These are phyloP conservation scores for Ursus arctos DNA, from an alignment of 2,113 vertebrate species.

Conservation along the genomic window DNA sequence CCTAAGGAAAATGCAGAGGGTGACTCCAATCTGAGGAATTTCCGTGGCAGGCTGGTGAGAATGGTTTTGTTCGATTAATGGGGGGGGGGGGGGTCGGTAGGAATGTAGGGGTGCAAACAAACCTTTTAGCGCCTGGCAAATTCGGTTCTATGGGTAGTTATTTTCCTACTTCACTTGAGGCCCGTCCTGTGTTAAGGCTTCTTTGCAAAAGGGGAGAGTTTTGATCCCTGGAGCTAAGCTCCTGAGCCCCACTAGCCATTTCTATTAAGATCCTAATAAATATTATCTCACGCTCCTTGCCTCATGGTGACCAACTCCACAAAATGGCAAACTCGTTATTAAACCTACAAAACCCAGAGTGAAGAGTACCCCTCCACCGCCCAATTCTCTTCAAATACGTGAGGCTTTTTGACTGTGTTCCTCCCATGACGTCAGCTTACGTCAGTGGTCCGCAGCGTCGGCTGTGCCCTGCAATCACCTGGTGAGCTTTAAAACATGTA, in stretches of 20 bases:
- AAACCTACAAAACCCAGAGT: slow-evolving; percentile 19
- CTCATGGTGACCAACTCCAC: background rate
- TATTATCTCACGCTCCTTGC: background rate
- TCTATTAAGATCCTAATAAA: slow-evolving; percentile 25
- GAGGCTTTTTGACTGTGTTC: background rate
- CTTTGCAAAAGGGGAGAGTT: slow-evolving; percentile 1
- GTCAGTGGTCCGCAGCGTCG: background rate
- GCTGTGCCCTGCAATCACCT: background rate
- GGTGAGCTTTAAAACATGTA: background rate
- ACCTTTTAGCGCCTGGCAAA: background rate
- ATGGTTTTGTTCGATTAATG: background rate
- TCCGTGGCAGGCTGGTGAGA: background rate
- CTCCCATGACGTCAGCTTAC: background rate
- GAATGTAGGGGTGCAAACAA: background rate
- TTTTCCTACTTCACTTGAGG: background rate
- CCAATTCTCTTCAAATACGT: slow-evolving; percentile 29
- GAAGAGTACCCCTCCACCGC: background rate
- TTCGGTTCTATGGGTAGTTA: background rate
- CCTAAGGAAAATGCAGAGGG: background rate
- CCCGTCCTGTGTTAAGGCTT: background rate
- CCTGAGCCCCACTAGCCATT: slow-evolving; percentile 13
- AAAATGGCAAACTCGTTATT: slow-evolving; percentile 31
- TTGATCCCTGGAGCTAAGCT: background rate
- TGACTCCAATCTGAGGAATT: background rate
- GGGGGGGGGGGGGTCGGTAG: no score